phyloP scores from a whole-genome alignment of 2,888 invertebrate species.

The Glyphotaelius pellucidus region DNA sequence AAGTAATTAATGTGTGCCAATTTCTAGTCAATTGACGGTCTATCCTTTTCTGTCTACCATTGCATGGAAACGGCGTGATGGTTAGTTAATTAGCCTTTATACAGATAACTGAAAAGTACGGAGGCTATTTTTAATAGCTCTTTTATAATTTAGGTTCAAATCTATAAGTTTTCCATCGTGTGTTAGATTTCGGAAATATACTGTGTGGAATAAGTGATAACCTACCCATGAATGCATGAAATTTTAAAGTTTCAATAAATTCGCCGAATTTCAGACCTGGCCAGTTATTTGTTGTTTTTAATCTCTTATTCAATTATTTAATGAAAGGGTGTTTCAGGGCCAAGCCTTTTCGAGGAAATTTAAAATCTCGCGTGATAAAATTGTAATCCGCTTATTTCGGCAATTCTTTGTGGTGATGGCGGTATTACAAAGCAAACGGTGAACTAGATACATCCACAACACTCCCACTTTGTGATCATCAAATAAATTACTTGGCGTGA shows the following conservation, averaged over 20 bases:
- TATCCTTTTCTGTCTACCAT: too few species aligned
- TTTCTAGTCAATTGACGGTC: too few species aligned
- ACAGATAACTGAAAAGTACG: too few species aligned
- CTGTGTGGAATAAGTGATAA: too few species aligned
- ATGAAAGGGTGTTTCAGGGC: background rate
- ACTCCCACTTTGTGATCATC: background rate
- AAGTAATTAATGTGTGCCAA: too few species aligned
- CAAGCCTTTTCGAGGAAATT: background rate
- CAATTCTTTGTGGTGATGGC: background rate
- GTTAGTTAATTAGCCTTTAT: too few species aligned
- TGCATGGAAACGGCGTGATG: too few species aligned
- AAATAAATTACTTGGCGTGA: background rate
- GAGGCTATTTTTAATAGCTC: background rate
- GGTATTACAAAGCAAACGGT: background rate
- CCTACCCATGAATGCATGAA: background rate
- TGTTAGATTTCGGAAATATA: background rate
- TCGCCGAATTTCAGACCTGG: background rate
- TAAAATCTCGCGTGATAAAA: background rate
- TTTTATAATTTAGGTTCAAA: background rate
- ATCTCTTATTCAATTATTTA: background rate
- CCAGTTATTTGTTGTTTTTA: conserved; percentile 1
- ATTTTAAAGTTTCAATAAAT: background rate
- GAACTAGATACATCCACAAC: background rate
- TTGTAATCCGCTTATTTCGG: background rate
- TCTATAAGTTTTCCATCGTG: background rate